Evolutionary conservation across 2,888 invertebrate species (phyloP).

Genomic region (Nematopogon swammerdamellus): DNA sequence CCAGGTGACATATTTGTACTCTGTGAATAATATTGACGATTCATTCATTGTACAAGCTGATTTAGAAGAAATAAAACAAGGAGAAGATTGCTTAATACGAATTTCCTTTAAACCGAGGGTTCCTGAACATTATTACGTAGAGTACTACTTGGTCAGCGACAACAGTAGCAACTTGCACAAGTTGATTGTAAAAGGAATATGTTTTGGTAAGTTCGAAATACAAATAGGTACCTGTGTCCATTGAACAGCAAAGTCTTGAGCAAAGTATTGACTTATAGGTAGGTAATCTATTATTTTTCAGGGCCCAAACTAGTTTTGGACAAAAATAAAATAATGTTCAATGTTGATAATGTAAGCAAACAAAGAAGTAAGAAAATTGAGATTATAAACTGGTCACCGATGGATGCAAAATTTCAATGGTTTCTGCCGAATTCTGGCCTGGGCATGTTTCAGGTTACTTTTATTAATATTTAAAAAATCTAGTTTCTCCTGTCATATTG

Average conservation of each 20-base stretch:
- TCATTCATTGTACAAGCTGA: slow-evolving; percentile 26
- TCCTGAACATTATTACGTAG: slow-evolving; percentile 35
- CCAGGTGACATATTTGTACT: slow-evolving; percentile 18
- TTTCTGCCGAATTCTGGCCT: slow-evolving; percentile 32
- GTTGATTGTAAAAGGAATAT: slow-evolving; percentile 34
- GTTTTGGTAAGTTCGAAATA: slow-evolving; percentile 33
- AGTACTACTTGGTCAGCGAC: slow-evolving; percentile 39
- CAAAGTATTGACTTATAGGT: too few species aligned
- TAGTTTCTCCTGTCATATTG: too few species aligned
- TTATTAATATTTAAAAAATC: too few species aligned
- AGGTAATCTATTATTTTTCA: too few species aligned
- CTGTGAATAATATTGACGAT: slow-evolving; percentile 34
- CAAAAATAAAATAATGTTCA: slow-evolving; percentile 27
- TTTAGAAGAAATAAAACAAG: slow-evolving; percentile 19
- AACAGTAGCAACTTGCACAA: slow-evolving; percentile 27
- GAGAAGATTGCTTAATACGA: slow-evolving; percentile 23
- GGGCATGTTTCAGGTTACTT: slow-evolving; percentile 45
- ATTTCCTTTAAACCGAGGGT: slow-evolving; percentile 32
- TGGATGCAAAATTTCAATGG: slow-evolving; percentile 48
- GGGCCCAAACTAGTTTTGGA: slow-evolving; percentile 33
- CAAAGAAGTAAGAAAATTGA: slow-evolving; percentile 27
- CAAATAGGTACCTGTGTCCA: too few species aligned
- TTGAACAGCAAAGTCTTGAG: too few species aligned
- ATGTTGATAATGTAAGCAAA: slow-evolving; percentile 29
- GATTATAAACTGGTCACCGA: slow-evolving; percentile 31